Evolutionary conservation across 2,888 invertebrate genomes (phyloP), one percentile per base, ranked within the genome.

Genomic region (Diploptera punctata): DNA sequence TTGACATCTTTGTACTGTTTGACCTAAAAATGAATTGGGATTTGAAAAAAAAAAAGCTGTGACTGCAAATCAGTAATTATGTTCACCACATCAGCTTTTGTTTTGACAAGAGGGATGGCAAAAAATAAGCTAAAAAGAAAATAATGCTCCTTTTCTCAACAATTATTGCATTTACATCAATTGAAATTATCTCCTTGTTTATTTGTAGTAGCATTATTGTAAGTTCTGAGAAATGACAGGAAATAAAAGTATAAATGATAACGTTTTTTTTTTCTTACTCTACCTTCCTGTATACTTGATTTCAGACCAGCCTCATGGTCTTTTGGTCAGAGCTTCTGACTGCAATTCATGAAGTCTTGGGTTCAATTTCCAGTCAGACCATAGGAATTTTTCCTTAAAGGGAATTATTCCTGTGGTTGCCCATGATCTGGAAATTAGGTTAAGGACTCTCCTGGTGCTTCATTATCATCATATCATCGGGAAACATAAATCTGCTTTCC

Each of bases 121-220:
- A 74, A 72, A 70, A 68, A 61, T 65, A 54, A 65, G 72, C 54
- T 24, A 31, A 65, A 65, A 9, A 24, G 47, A 65, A n/a, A n/a
- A n/a, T n/a, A n/a, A n/a, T n/a, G n/a, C 67, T 71, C 71, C 68
- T 70, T 67, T 73, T 72, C 54, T 67, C 49, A 69, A 69, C 47
- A 72, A 70, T 72, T 62, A 73, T 71, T 74, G 75, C 75, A 75
- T 75, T 75, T 75, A 75, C 69, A 72, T 61, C 62, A 57, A 65
- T 70, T 52, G 71, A 68, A 69, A 67, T 72, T 52, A 67, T 70
- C 65, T 71, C 73, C 70, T 73, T 72, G 68, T 74, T 75, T 75
- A 70, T 75, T 75, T 75, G 74, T 75, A 73, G 75, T 72, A 71
- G 71, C 70, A 75, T 72, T 75, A 74, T 75, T 75, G 75, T 75